phyloP scores from a whole-genome alignment of 2,113 vertebrate species.

The Microcebus ravelobensis region DNA sequence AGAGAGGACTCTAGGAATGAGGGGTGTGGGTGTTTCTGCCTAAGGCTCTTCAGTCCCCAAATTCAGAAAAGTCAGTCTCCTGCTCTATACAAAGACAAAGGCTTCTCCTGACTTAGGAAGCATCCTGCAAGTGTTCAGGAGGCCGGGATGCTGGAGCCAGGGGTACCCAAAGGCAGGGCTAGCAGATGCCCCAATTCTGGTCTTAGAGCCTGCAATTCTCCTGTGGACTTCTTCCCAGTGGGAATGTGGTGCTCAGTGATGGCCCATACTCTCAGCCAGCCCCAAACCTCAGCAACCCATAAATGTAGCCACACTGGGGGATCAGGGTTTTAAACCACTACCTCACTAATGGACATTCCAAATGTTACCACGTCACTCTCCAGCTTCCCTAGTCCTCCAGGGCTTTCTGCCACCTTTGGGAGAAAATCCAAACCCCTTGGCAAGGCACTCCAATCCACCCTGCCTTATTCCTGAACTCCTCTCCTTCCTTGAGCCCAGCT shows the following conservation, averaged over 20 bases:
- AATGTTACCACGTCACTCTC: background rate
- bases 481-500: background rate
- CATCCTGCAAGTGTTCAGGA: background rate
- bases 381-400: background rate
- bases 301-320: background rate
- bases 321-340: background rate
- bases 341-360: background rate
- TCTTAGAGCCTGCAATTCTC: background rate
- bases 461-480: background rate
- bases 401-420: background rate
- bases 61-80: background rate
- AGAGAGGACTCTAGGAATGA: background rate
- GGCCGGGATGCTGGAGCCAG: background rate
- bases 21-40: background rate
- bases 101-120: background rate
- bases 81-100: background rate
- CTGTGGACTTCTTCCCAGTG: background rate
- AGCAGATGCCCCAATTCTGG: background rate
- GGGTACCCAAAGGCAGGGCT: background rate
- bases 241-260: background rate
- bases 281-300: background rate
- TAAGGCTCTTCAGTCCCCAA: background rate
- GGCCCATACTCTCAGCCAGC: background rate
- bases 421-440: background rate
- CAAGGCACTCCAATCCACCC: background rate